phyloP scores from a whole-genome alignment of 1,140 invertebrate genomes.

The Euglossa dilemma region DNA sequence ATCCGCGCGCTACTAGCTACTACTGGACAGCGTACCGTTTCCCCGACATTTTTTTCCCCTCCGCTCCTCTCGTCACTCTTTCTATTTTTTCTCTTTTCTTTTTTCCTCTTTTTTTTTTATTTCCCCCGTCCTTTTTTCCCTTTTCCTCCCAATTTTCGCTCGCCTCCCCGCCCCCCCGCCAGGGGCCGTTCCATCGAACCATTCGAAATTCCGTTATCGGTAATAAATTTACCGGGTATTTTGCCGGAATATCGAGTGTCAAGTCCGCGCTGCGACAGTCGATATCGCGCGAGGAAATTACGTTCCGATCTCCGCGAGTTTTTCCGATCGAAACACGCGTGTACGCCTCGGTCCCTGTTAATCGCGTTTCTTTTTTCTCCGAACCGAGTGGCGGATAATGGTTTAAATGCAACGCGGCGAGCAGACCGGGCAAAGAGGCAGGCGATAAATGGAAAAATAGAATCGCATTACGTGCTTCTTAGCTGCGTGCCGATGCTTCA shows the following conservation, averaged over 20 bases:
- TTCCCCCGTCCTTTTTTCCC: background rate
- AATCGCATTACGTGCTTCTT: slow-evolving; percentile 4
- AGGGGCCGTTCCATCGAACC: background rate
- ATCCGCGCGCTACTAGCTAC: background rate
- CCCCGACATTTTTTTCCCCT: background rate
- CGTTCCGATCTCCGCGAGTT: background rate
- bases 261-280: slow-evolving; percentile 25
- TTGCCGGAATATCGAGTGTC: slow-evolving; percentile 28
- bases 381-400: slow-evolving; percentile 1
- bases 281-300: slow-evolving; percentile 17
- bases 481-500: slow-evolving; percentile 12
- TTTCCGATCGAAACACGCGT: slow-evolving; percentile 8
- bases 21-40: background rate
- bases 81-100: no score
- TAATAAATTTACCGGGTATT: slow-evolving; percentile 19
- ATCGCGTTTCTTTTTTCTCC: slow-evolving; percentile 1
- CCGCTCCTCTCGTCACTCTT: no score
- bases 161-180: background rate
- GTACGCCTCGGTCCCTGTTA: background rate
- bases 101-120: no score
- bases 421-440: background rate
- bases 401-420: slow-evolving; percentile 1
- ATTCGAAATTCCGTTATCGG: slow-evolving; percentile 22
- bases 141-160: background rate
- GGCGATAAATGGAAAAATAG: slow-evolving; percentile 23